Percentiles rank a stretch among this genome's conserved stretches.
These are phyloP conservation scores for Planococcus citri DNA, from an alignment of 1,140 invertebrate genomes.

Conservation along the genomic window DNA sequence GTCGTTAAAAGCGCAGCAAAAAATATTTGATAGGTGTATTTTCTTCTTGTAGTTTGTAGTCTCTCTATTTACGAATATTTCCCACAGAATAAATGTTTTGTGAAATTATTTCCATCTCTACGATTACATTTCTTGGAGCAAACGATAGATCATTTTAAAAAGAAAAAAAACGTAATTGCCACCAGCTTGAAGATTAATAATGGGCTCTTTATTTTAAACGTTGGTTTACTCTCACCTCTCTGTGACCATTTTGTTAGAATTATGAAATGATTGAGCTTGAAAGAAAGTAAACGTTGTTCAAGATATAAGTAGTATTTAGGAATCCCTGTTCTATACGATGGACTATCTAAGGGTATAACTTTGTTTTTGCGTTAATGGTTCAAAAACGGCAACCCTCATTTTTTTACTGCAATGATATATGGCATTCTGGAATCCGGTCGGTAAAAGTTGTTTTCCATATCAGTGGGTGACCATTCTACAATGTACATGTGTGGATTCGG, in stretches of 20 bases:
- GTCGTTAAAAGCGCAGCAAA: too few species aligned
- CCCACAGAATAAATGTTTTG: not conserved
- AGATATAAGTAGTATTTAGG: not conserved
- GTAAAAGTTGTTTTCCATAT: conserved; percentile 16
- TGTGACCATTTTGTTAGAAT: too few species aligned
- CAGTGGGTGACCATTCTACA: conserved; percentile 12
- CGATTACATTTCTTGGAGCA: too few species aligned
- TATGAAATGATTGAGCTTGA: not conserved
- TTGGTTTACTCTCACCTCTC: too few species aligned
- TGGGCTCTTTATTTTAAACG: too few species aligned
- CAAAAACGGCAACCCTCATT: conserved; percentile 4
- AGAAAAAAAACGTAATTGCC: too few species aligned
- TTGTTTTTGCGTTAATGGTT: conserved; percentile 18
- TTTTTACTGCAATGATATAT: conserved; percentile 16
- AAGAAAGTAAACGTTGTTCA: not conserved
- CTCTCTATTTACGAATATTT: not conserved
- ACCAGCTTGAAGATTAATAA: too few species aligned
- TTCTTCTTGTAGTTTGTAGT: not conserved
- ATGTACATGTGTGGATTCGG: not conserved
- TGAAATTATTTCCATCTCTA: not conserved
- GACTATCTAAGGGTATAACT: conserved; percentile 12
- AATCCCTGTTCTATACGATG: not conserved
- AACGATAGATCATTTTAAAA: not conserved
- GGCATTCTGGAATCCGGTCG: not conserved
- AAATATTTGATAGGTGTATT: not conserved